These are phyloP conservation scores for Drosophila orosa DNA, from an alignment of 1,140 invertebrate genomes.

Conservation along the genomic window DNA sequence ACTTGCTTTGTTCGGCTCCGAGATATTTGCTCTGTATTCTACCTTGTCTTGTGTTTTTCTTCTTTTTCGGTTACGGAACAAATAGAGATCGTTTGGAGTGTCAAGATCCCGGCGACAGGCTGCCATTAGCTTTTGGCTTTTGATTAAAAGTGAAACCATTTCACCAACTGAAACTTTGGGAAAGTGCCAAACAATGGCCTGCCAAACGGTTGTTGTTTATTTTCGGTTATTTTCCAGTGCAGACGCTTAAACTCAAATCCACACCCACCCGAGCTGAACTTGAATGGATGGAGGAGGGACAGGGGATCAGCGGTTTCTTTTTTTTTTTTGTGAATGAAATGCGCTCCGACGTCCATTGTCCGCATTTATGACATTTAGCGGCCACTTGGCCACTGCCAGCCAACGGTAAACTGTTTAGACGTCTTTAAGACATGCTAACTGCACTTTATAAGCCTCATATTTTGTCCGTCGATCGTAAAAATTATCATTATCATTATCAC, in stretches of 20 bases:
- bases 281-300: conserved; percentile 11
- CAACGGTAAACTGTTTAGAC: conserved; percentile 72
- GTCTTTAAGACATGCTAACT: conserved; percentile 75
- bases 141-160: conserved; percentile 51
- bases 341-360: conserved; percentile 33
- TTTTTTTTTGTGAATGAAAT: conserved; percentile 58
- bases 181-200: conserved; percentile 51
- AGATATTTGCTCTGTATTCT: conserved; percentile 21
- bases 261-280: conserved; percentile 43
- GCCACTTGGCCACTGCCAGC: conserved; percentile 37
- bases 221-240: conserved; percentile 39
- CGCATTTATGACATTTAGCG: conserved; percentile 77
- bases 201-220: conserved; percentile 33
- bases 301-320: neutral
- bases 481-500: conserved; percentile 77
- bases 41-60: neutral
- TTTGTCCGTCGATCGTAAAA: conserved; percentile 71
- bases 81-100: conserved; percentile 16
- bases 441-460: conserved; percentile 74
- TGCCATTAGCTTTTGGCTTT: conserved; percentile 23
- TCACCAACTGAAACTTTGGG: conserved; percentile 15
- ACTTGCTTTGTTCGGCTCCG: conserved; percentile 48
- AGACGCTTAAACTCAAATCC: conserved; percentile 3
- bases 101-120: conserved; percentile 20
- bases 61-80: conserved; percentile 22